Evolutionary conservation across 2,888 invertebrate species (phyloP).

Genomic region (Spatulosminthurus flaviceps): DNA sequence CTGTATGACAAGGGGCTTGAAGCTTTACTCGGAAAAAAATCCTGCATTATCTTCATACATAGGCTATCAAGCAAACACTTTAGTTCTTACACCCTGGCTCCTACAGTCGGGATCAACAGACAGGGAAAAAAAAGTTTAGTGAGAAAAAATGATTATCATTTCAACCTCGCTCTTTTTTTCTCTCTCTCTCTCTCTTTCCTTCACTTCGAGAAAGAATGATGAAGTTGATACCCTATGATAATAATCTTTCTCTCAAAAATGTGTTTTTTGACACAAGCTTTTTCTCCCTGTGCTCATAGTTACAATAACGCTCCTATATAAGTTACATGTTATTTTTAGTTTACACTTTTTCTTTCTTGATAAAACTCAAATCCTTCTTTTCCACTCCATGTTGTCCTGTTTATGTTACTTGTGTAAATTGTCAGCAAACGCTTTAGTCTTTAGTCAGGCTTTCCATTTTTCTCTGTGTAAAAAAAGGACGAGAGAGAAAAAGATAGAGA

Average conservation of each 20-base stretch:
- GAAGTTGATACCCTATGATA: conserved; percentile 53
- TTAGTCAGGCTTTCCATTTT: conserved; percentile 1
- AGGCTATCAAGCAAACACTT: no score
- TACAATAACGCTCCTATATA: not conserved
- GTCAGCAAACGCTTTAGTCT: conserved; percentile 26
- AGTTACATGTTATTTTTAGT: not conserved
- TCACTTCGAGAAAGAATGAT: conserved; percentile 45
- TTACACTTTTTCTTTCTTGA: not conserved
- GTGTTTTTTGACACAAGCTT: conserved; percentile 24
- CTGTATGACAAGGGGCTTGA: no score
- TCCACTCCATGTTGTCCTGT: conserved; percentile 16
- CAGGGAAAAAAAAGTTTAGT: conserved; percentile 50
- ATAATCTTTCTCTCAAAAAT: conserved; percentile 50
- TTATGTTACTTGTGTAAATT: conserved; percentile 34
- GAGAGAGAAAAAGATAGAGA: conserved; percentile 30
- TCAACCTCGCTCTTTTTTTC: no score
- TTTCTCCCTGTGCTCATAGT: not conserved
- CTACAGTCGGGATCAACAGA: not conserved
- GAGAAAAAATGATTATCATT: conserved; percentile 52
- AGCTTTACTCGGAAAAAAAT: no score
- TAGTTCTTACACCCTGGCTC: not conserved
- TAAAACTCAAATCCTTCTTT: conserved; percentile 27
- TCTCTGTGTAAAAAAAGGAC: not conserved
- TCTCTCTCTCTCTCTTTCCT: no score
- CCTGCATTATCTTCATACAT: no score